Evolutionary conservation across 2,888 invertebrate species (phyloP), one percentile per base, ranked within the genome.

Genomic region (Eupithecia subumbrata): DNA sequence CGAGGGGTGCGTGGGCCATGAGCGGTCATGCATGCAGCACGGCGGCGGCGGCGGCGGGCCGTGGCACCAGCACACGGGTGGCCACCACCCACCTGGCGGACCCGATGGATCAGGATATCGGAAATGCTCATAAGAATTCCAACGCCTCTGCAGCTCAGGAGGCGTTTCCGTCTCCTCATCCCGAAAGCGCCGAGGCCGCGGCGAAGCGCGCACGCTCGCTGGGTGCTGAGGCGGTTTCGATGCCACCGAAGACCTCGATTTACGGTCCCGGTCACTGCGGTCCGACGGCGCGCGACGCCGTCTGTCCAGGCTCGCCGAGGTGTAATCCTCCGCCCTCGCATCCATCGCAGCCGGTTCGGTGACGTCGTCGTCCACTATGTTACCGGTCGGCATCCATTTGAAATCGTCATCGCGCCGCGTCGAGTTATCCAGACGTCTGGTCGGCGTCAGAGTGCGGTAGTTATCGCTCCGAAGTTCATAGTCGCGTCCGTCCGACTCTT

Each of bases 341-440:
- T 90, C 91, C 84, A 89, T 86, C 70, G 88, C 84, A 43, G 84
- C 82, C 45, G 86, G 86, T 76, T 91, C 90, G 11, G 82, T 86
- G 68, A 83, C 80, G 79, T 91, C 82, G 81, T 91, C 90, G 75
- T 92, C 91, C 75, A 89, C 90, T 84, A 91, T 88, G 76, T 89
- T 92, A 76, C 85, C 90, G 18, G 89, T 89, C 12, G 94, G 95
- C 89, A 96, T 95, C 97, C 97, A 97, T 90, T 96, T 96, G 89
- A 97, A 96, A 88, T 96, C 96, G 87, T 96, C 95, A 88, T 96
- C 96, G 86, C 96, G 96, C 77, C 96, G 92, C 16, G 96, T 96
- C 68, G 96, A 96, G 85, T 96, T 95, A 87, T 96, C 96, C 56
- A 91, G 82, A 56, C 91, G 89, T 80, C 88, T 89, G 78, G 86